Base-by-base conservation (phyloP, 2,797 vertebrate species). In the Galagoides demidoff region DNA sequence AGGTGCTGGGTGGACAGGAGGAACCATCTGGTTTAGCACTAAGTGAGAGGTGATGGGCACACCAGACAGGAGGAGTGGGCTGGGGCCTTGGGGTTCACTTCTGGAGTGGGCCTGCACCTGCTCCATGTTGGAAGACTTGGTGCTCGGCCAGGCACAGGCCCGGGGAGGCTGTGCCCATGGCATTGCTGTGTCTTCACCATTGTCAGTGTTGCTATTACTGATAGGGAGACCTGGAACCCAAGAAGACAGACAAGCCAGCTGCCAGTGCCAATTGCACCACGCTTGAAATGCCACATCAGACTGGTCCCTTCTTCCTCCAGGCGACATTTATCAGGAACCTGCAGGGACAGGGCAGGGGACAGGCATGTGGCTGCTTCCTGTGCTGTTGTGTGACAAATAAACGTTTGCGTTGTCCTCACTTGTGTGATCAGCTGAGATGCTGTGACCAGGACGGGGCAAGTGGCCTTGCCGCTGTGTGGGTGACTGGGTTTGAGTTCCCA, bases 61-160 rank as follows among this genome's bases (percentile, higher is more conserved):
- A 0, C 29, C 16, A 20, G 37, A 29, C 5, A 2, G 0, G 0
- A 49, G 43, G 88, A 16, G 19, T 37, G 23, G 64, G 23, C 27
- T 52, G 59, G 57, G 88, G 7, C 23, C 20, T 29, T 6, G 6
- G 27, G 71, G 27, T 34, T 19, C 2, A 22, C 27, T 39, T 55
- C 61, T 76, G 19, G 39, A 25, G 1, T 14, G 43, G 39, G 4
- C 1, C 27, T 63, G 7, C 4, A 52, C 63, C 22, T 31, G 0
- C 49, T 25, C 4, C 39, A 13, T 23, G 8, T 6, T 10, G 3
- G 82, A 25, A 8, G 88, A 31, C 34, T 37, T 1, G 0, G 49
- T 16, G 23, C 37, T 27, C 7, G 4, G 1, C 20, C 27, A n/a
- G 5, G 20, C 9, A 5, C 4, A 19, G 59, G 1, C 34, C 71